Percentiles rank a stretch among this genome's conserved stretches.
phyloP scores from a whole-genome alignment of 2,888 invertebrate species.

The Drepanosiphum platanoidis region DNA sequence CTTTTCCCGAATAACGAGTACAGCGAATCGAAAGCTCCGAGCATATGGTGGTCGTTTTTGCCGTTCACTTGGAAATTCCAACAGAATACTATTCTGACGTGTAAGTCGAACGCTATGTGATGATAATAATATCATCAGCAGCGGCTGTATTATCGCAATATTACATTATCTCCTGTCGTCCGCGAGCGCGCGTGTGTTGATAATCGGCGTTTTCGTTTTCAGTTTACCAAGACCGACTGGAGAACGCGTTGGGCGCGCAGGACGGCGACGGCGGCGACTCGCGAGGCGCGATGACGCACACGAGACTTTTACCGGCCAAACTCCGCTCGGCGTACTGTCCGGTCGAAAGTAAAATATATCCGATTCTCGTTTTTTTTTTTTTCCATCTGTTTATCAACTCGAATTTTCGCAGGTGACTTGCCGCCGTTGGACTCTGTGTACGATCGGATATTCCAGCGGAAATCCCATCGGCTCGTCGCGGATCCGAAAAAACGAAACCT shows the following conservation, averaged over 20 bases:
- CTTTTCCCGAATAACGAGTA: no score
- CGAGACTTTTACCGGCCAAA: not conserved
- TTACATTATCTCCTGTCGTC: not conserved
- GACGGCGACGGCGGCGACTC: no score
- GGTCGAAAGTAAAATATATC: not conserved
- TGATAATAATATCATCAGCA: no score
- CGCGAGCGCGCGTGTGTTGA: no score
- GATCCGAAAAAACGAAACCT: not conserved
- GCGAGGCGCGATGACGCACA: not conserved
- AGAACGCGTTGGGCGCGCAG: not conserved
- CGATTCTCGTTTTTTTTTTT: not conserved
- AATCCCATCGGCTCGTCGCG: not conserved
- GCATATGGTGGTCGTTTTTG: not conserved
- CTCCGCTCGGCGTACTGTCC: not conserved
- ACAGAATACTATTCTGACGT: not conserved
- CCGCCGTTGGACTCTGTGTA: not conserved
- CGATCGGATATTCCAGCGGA: not conserved
- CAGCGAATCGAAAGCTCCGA: rapidly evolving
- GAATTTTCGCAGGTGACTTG: not conserved
- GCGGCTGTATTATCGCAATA: no score
- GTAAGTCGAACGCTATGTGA: not conserved
- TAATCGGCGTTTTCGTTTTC: no score
- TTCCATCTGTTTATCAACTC: no score
- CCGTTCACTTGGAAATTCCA: not conserved
- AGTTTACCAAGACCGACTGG: not conserved